Percentiles rank a stretch among this genome's conserved stretches.
These are phyloP conservation scores for Carduelis carduelis DNA, from an alignment of 2,797 vertebrate genomes.

Conservation along the genomic window DNA sequence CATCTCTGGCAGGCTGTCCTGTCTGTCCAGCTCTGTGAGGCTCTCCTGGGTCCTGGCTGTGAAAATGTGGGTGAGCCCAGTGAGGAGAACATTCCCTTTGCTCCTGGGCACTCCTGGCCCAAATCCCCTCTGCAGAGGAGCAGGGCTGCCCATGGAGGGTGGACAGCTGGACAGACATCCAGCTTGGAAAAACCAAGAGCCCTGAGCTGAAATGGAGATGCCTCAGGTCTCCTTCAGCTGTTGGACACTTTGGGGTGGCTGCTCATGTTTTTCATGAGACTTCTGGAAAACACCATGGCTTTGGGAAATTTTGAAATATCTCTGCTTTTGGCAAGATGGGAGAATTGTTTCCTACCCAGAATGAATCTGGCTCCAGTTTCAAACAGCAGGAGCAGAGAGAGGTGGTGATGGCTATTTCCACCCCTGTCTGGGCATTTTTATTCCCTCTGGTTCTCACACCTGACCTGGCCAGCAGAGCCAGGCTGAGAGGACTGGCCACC, in stretches of 20 bases:
- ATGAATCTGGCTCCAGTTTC: conserved; percentile 1
- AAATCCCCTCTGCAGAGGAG: background rate
- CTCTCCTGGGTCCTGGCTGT: background rate
- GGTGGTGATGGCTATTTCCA: conserved; percentile 4
- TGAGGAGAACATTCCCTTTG: background rate
- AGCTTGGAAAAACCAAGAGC: background rate
- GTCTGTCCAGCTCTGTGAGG: background rate
- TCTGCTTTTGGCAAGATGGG: conserved; percentile 34
- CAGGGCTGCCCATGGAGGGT: background rate
- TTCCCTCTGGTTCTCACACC: background rate
- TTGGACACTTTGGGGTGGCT: conserved; percentile 5
- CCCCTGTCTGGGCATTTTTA: background rate
- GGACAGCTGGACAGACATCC: background rate
- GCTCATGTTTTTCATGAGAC: conserved; percentile 30
- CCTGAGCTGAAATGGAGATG: background rate
- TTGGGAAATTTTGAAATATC: conserved; percentile 52
- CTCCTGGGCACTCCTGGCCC: background rate
- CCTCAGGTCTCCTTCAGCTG: background rate
- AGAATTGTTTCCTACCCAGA: conserved; percentile 42
- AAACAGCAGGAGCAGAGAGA: background rate
- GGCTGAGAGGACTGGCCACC: background rate
- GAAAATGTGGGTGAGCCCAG: background rate
- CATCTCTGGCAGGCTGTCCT: background rate
- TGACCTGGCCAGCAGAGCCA: background rate
- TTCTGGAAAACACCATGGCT: conserved; percentile 39